Evolutionary conservation across 2,888 invertebrate genomes (phyloP).

Genomic region (Sceliomorpha sp.): DNA sequence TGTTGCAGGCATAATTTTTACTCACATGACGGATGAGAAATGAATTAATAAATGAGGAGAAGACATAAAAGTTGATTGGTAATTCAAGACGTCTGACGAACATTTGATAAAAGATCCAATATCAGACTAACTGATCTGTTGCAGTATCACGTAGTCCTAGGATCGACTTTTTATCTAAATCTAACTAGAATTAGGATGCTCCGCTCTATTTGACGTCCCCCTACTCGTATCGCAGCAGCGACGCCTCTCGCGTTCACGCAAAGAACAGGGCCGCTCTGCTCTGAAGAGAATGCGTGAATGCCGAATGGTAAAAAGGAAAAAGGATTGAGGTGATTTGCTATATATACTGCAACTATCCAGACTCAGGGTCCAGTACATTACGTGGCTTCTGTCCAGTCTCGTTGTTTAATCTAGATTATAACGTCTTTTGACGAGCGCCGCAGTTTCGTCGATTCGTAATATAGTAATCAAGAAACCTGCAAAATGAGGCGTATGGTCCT

Average conservation of each 20-base stretch:
- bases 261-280: constrained; percentile 66
- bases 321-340: constrained; percentile 70
- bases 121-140: constrained; percentile 45
- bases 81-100: constrained; percentile 1
- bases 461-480: constrained; percentile 3
- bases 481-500: constrained; percentile 24
- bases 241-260: constrained; percentile 58
- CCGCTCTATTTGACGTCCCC: constrained; percentile 79
- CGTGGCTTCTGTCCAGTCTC: constrained; percentile 39
- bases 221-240: constrained; percentile 63
- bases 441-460: constrained; percentile 6
- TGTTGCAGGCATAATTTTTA: no score
- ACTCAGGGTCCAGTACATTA: constrained; percentile 70
- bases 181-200: constrained; percentile 79
- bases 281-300: constrained; percentile 75
- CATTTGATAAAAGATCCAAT: constrained; percentile 26
- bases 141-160: constrained; percentile 45
- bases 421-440: constrained; percentile 10
- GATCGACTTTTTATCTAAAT: constrained; percentile 67
- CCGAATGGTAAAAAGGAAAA: constrained; percentile 77
- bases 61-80: constrained; percentile 11
- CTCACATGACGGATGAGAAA: neutral
- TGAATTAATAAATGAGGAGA: neutral
- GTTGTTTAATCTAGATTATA: constrained; percentile 5
- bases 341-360: constrained; percentile 77